A percentile compares a stretch with the other conserved stretches of the same genome.
Conservation (phyloP, 2,113 vertebrate species). For the Vombatus ursinus region DNA sequence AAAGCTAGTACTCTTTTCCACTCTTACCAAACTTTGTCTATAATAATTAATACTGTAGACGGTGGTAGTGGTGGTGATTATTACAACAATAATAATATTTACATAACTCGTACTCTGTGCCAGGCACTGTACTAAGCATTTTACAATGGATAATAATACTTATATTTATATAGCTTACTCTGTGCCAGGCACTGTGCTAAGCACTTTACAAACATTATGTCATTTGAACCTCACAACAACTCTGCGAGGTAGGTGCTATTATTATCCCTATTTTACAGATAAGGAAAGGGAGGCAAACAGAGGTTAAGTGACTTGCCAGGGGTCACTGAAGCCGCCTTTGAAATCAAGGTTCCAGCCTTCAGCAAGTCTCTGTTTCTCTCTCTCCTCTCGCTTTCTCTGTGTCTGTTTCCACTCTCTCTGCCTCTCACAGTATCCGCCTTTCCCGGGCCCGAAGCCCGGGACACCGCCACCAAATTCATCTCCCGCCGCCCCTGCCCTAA, state of each 20-base stretch:
- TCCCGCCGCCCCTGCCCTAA: neutral
- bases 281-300: neutral
- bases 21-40: too few species aligned
- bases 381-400: neutral
- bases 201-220: neutral
- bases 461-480: accelerated
- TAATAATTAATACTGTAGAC: too few species aligned
- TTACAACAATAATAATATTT: neutral
- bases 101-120: neutral
- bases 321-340: neutral
- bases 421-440: neutral
- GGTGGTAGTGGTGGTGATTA: too few species aligned
- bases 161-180: too few species aligned
- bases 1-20: neutral
- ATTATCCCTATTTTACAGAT: neutral
- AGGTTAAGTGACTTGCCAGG: neutral
- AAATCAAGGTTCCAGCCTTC: neutral
- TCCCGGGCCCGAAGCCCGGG: too few species aligned
- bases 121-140: neutral
- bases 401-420: neutral
- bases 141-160: too few species aligned
- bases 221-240: neutral
- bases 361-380: neutral
- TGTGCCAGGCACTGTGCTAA: too few species aligned
- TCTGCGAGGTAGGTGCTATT: neutral